These are phyloP conservation scores for Elysia crispata DNA, from an alignment of 2,888 invertebrate species.

Conservation along the genomic window DNA sequence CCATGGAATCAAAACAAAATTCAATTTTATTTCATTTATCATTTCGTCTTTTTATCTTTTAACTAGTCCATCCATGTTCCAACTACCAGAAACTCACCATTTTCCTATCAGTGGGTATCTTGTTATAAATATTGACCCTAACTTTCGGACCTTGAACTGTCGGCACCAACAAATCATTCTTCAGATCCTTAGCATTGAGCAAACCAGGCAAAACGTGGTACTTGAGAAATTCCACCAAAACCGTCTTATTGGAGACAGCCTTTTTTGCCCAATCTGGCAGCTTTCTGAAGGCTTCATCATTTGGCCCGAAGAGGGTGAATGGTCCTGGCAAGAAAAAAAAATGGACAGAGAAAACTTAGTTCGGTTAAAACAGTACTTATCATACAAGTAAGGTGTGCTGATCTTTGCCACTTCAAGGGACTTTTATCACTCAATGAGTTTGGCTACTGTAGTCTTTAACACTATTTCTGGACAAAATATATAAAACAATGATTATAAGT, in stretches of 20 bases:
- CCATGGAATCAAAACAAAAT: not conserved
- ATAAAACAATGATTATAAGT: too few relatives aligned
- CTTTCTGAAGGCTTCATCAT: conserved; percentile 53
- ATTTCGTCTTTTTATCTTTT: too few relatives aligned
- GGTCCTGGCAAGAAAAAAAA: conserved; percentile 52
- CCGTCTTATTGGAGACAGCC: conserved; percentile 53
- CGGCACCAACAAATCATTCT: conserved; percentile 53
- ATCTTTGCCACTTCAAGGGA: too few relatives aligned
- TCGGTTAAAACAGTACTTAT: too few relatives aligned
- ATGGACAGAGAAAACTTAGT: too few relatives aligned
- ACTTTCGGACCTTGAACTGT: conserved; percentile 31
- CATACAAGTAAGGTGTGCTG: too few relatives aligned
- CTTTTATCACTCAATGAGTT: too few relatives aligned
- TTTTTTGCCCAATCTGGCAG: conserved; percentile 51
- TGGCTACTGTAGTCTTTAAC: too few relatives aligned
- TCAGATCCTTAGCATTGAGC: conserved; percentile 53
- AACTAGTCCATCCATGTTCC: not conserved
- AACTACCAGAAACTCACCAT: not conserved
- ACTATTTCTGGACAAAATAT: too few relatives aligned
- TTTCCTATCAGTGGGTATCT: not conserved
- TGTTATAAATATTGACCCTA: not conserved
- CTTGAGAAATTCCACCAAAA: conserved; percentile 53
- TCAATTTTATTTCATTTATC: not conserved
- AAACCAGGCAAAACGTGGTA: conserved; percentile 57
- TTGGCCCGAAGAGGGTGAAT: conserved; percentile 62